Conservation (phyloP, 2,113 vertebrate species). For the Chamaetylas fuelleborni region DNA sequence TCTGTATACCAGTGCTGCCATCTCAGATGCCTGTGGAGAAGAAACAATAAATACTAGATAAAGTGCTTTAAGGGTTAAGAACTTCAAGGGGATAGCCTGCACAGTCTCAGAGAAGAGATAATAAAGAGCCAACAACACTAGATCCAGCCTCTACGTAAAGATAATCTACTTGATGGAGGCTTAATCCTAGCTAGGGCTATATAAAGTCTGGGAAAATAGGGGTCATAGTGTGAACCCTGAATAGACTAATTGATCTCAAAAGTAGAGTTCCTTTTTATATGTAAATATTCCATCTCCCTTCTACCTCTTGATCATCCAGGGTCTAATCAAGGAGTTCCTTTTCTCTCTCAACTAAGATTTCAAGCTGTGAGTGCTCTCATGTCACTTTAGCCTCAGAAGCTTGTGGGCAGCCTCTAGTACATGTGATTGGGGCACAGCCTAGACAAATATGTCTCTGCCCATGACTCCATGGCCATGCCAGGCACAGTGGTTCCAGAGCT, state of each 20-base stretch:
- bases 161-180: slow-evolving; percentile 61
- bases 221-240: slow-evolving; percentile 34
- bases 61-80: slow-evolving; percentile 62
- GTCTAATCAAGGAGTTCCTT: slow-evolving; percentile 32
- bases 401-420: neutral
- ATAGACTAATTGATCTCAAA: slow-evolving; percentile 40
- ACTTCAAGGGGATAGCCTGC: slow-evolving; percentile 62
- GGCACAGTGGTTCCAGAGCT: neutral
- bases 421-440: neutral
- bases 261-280: slow-evolving; percentile 49
- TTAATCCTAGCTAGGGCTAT: slow-evolving; percentile 57
- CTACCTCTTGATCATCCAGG: slow-evolving; percentile 38
- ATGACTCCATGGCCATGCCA: neutral
- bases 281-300: slow-evolving; percentile 23
- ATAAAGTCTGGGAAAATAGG: slow-evolving; percentile 28
- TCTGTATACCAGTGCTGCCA: slow-evolving; percentile 18
- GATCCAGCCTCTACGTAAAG: slow-evolving; percentile 57
- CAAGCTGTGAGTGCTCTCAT: neutral
- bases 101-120: slow-evolving; percentile 55
- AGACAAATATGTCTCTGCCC: neutral
- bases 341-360: neutral
- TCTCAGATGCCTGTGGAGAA: slow-evolving; percentile 59
- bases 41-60: slow-evolving; percentile 68
- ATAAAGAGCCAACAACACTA: slow-evolving; percentile 62
- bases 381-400: neutral